Evolutionary conservation across 2,888 invertebrate genomes (phyloP).

Genomic region (Hydroisotoma schaefferi): DNA sequence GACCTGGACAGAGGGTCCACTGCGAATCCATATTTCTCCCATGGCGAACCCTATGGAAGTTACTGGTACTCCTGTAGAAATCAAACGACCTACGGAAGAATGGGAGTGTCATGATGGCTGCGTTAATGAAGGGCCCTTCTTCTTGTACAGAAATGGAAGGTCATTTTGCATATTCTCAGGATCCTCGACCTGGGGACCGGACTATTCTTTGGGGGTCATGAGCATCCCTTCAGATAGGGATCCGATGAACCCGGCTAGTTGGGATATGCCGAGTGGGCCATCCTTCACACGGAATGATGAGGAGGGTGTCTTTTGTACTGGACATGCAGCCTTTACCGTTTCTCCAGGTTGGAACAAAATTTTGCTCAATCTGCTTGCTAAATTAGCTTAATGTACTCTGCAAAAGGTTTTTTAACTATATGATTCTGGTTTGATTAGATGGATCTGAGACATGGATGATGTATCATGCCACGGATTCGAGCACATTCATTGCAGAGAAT

Average conservation of each 20-base stretch:
- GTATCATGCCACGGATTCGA: constrained; percentile 20
- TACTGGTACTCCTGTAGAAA: constrained; percentile 9
- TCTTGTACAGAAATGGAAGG: constrained; percentile 27
- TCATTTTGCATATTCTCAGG: constrained; percentile 31
- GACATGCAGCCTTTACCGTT: constrained; percentile 31
- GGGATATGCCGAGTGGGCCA: constrained; percentile 17
- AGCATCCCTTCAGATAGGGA: constrained; percentile 4
- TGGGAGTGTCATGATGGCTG: constrained; percentile 30
- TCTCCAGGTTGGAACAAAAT: constrained; percentile 23
- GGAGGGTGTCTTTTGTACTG: constrained; percentile 28
- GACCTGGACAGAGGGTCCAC: neutral
- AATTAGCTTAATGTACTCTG: neutral
- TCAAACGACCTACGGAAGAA: constrained; percentile 12
- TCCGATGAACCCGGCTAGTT: constrained; percentile 17
- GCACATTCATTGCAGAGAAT: constrained; percentile 1
- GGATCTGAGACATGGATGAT: constrained; percentile 39
- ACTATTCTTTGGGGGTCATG: constrained; percentile 2
- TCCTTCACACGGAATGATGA: constrained; percentile 34
- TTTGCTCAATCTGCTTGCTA: neutral
- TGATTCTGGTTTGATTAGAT: constrained; percentile 12
- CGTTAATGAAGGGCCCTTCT: constrained; percentile 26
- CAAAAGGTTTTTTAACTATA: neutral
- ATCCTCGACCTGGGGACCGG: constrained; percentile 4
- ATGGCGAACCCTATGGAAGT: neutral
- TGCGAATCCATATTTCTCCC: neutral